These are phyloP conservation scores for Cephalopachus bancanus DNA, from an alignment of 2,797 vertebrate genomes.

Conservation along the genomic window DNA sequence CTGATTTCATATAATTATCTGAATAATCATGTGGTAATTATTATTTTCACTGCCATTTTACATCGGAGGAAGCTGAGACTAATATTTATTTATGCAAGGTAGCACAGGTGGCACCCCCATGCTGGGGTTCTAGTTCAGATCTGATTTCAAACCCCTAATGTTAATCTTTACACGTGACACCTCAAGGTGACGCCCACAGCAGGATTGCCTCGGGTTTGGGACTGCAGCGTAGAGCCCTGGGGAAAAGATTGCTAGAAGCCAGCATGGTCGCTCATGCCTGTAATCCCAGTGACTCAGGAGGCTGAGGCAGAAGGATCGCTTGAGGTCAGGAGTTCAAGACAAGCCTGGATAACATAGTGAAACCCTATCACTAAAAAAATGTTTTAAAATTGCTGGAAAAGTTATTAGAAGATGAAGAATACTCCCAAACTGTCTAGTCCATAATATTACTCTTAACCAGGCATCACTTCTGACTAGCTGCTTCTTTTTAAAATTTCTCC, in stretches of 20 bases:
- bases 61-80: constrained; percentile 40
- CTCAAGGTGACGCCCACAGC: background rate
- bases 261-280: too few relatives aligned
- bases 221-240: background rate
- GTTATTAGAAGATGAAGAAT: background rate
- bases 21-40: background rate
- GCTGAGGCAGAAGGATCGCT: too few relatives aligned
- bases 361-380: too few relatives aligned
- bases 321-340: too few relatives aligned
- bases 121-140: constrained; percentile 48
- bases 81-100: constrained; percentile 27
- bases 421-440: background rate
- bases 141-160: constrained; percentile 34
- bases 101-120: constrained; percentile 31
- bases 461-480: background rate
- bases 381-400: background rate
- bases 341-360: too few relatives aligned
- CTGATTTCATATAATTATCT: constrained; percentile 48
- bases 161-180: background rate
- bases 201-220: background rate
- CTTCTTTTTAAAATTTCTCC: background rate
- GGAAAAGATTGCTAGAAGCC: background rate
- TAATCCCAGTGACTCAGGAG: too few relatives aligned
- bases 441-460: background rate
- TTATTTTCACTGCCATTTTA: constrained; percentile 48